A percentile compares a stretch with the other conserved stretches of the same genome.
Evolutionary conservation across 1,140 invertebrate genomes (phyloP).

Genomic region (Meloidogyne hapla): DNA sequence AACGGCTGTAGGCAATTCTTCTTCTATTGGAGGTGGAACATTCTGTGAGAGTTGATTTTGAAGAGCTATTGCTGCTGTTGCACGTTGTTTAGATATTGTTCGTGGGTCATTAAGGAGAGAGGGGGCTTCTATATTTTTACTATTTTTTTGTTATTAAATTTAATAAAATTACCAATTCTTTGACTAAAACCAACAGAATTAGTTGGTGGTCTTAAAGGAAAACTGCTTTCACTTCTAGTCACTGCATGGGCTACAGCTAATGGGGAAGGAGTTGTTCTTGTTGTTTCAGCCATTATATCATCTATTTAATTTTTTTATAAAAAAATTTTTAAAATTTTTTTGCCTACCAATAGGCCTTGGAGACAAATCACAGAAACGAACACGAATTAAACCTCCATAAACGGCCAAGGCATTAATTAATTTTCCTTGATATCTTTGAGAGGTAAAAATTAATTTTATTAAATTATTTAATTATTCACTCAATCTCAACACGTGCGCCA

Average conservation of each 20-base stretch:
- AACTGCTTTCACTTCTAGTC: neutral
- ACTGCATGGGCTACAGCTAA: neutral
- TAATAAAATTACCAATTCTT: neutral
- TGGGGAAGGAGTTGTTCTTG: slow-evolving; percentile 18
- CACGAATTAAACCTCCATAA: slow-evolving; percentile 44
- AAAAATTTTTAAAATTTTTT: neutral
- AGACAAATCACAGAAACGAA: slow-evolving; percentile 50
- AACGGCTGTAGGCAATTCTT: neutral
- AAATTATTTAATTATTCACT: slow-evolving; percentile 34
- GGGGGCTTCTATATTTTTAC: neutral
- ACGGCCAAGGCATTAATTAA: slow-evolving; percentile 47
- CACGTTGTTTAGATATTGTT: neutral
- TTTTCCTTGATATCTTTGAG: slow-evolving; percentile 45
- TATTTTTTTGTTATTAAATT: neutral
- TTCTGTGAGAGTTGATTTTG: neutral
- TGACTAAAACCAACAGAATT: neutral
- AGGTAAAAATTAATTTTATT: neutral
- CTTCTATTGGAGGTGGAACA: neutral
- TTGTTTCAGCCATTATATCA: slow-evolving; percentile 19
- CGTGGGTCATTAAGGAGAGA: neutral
- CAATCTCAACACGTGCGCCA: slow-evolving; percentile 53
- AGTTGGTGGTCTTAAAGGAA: neutral
- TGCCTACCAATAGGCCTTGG: slow-evolving; percentile 44
- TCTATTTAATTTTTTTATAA: slow-evolving; percentile 7
- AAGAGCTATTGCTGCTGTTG: neutral